Evolutionary conservation across 1,140 invertebrate genomes (phyloP).

Genomic region (Papilio aristodemus): DNA sequence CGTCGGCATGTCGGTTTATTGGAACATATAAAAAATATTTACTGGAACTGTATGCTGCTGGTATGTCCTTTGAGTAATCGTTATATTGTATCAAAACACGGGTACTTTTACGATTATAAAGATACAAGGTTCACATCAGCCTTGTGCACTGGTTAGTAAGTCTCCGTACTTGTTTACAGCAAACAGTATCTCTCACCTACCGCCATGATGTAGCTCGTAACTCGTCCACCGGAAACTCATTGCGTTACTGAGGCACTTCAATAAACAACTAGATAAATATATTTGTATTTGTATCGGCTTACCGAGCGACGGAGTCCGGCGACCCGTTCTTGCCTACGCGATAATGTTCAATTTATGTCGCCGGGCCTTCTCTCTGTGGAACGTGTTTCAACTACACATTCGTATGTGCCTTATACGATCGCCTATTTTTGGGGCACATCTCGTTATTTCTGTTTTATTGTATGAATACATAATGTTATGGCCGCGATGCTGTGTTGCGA

Average conservation of each 20-base stretch:
- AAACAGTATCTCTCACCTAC: background rate
- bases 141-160: no score
- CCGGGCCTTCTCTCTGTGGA: conserved; percentile 23
- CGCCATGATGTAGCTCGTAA: background rate
- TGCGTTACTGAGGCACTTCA: background rate
- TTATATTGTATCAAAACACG: no score
- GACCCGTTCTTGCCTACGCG: conserved; percentile 20
- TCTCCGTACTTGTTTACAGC: background rate
- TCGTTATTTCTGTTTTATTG: conserved; percentile 78
- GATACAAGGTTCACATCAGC: no score
- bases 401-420: conserved; percentile 47
- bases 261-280: conserved; percentile 5
- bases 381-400: conserved; percentile 39
- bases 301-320: background rate
- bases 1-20: no score
- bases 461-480: conserved; percentile 72
- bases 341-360: conserved; percentile 32
- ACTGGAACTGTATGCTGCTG: no score
- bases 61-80: no score
- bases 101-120: no score
- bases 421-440: conserved; percentile 59
- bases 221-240: background rate
- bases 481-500: conserved; percentile 56
- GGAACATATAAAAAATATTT: no score
- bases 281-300: background rate